Evolutionary conservation across 2,113 vertebrate species (phyloP).

Genomic region (Mola mola): DNA sequence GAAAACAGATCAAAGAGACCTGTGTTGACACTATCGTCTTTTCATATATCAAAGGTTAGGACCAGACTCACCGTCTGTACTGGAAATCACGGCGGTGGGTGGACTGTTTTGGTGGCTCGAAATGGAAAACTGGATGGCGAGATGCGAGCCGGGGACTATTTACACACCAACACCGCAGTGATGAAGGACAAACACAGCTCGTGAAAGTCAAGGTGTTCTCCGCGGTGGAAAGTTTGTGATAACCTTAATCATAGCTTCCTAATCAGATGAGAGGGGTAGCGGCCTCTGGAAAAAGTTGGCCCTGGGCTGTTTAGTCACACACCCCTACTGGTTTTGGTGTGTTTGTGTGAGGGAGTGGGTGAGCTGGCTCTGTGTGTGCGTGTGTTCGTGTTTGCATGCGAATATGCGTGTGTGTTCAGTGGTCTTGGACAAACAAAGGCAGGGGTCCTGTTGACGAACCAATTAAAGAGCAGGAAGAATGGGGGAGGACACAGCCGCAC

Average conservation of each 20-base stretch:
- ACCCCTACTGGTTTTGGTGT: conserved; percentile 46
- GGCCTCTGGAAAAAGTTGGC: conserved; percentile 56
- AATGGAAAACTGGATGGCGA: conserved; percentile 52
- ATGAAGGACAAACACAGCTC: conserved; percentile 66
- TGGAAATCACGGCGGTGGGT: not conserved
- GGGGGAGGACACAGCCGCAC: conserved; percentile 52
- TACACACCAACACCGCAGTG: conserved; percentile 49
- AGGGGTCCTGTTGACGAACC: conserved; percentile 70
- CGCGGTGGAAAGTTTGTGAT: conserved; percentile 75
- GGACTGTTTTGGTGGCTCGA: conserved; percentile 23
- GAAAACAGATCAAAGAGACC: no score
- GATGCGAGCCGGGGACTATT: conserved; percentile 44
- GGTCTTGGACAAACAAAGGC: conserved; percentile 65
- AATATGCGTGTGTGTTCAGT: conserved; percentile 32
- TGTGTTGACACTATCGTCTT: not conserved
- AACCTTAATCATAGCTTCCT: conserved; percentile 68
- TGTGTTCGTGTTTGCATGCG: conserved; percentile 6
- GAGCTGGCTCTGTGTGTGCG: conserved; percentile 1
- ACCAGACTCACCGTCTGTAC: conserved; percentile 9
- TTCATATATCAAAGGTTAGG: conserved; percentile 4
- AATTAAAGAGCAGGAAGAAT: conserved; percentile 70
- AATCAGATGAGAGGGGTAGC: conserved; percentile 51
- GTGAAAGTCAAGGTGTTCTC: conserved; percentile 76
- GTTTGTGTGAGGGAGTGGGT: conserved; percentile 47
- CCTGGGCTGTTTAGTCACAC: conserved; percentile 42